phyloP scores from a whole-genome alignment of 2,888 invertebrate species.

The Mamestra brassicae region DNA sequence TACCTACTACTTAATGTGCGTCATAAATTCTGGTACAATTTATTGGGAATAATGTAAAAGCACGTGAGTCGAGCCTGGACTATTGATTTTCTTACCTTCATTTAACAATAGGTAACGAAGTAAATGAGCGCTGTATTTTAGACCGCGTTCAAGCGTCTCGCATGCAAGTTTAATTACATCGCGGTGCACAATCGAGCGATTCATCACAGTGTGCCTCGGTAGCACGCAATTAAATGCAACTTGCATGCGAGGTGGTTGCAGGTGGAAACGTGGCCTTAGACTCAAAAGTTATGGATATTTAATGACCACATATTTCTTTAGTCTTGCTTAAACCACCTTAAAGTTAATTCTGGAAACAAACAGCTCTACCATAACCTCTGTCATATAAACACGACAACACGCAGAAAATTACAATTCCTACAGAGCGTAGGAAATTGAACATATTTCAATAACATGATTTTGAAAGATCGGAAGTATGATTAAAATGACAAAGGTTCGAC shows the following conservation, averaged over 20 bases:
- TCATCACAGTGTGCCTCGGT: too few species aligned
- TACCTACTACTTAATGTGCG: constrained; percentile 48
- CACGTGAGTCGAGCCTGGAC: constrained; percentile 17
- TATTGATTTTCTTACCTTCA: constrained; percentile 44
- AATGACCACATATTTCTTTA: not conserved
- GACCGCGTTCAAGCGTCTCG: too few species aligned
- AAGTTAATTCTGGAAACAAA: constrained; percentile 34
- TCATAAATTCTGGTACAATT: constrained; percentile 54
- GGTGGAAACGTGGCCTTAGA: too few species aligned
- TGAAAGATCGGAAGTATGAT: constrained; percentile 90
- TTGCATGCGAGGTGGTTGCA: too few species aligned
- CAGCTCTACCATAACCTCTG: constrained; percentile 12
- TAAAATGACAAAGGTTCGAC: constrained; percentile 91
- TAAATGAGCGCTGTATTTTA: not conserved
- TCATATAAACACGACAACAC: constrained; percentile 67
- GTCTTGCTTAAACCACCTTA: not conserved
- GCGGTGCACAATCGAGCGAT: too few species aligned
- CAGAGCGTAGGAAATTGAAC: constrained; percentile 88
- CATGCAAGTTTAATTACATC: too few species aligned
- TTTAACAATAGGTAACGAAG: constrained; percentile 9
- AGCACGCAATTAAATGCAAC: too few species aligned
- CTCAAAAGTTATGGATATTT: not conserved
- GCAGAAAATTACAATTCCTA: constrained; percentile 81
- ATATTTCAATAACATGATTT: constrained; percentile 91
- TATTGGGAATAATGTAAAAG: constrained; percentile 52